Base-by-base conservation (phyloP, 2,797 vertebrate species). In the Moxostoma hubbsi region DNA sequence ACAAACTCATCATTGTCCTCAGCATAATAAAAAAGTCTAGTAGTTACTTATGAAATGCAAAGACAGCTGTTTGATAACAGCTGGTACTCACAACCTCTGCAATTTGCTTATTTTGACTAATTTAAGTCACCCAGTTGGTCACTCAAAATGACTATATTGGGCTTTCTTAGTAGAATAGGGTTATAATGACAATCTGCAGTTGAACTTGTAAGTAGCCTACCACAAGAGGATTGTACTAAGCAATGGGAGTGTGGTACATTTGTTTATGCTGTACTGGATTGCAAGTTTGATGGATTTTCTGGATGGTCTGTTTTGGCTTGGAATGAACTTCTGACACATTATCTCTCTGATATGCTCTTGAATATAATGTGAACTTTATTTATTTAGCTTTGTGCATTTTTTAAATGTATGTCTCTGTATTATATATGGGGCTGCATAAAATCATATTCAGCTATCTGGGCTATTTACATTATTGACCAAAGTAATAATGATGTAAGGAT, bases 11-110 rank as follows among this genome's bases (percentile, higher is more conserved):
- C 36, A 24, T 15, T 15, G 11, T 53, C 11, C 45, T 57, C 12
- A 62, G 11, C 18, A 12, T 13, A 54, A 45, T 11, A 12, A 36
- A 36, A 36, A 36, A 36, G 36, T 36, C 47, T 11, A 0, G 0
- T n/a, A n/a, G 15, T 65, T 62, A 4, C 13, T 63, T 49, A 15
- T 9, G 51, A n/a, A 50, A 61, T 62, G 46, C 47, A 74, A 64
- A 13, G 6, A 70, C 46, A 77, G 64, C 16, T 74, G 54, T 61
- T 75, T 54, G 53, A 65, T 9, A 43, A 12, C 61, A 72, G 59
- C 71, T 72, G 61, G 18, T 43, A 46, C 5, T 76, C 49, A 58
- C 9, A 66, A 10, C 24, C 11, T 58, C 5, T 57, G 18, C 58
- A 46, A 69, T 63, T 51, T 69, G 55, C 45, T 11, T 16, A 15